Base-by-base conservation (phyloP, 1,140 invertebrate genomes). In the Cydia pomonella region DNA sequence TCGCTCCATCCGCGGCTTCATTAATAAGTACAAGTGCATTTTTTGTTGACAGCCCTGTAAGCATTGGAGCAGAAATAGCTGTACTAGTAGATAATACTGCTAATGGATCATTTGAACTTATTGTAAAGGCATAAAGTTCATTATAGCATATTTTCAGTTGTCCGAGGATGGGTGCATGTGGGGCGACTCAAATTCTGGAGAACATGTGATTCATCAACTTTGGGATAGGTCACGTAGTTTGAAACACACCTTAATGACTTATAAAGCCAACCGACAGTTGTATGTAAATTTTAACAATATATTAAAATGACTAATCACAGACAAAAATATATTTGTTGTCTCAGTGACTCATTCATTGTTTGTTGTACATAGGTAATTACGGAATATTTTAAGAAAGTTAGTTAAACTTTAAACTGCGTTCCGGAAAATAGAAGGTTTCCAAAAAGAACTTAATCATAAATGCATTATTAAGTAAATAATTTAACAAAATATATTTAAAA, bases 51-150 rank as follows among this genome's bases (percentile, higher is more conserved):
- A 69, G 16, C 64, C 64, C 64, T 69, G 9, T 29, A n/a, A 18
- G 25, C 63, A 66, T 29, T 41, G 33, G n/a, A 69, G 64, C 64
- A 41, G 64, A 69, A 69, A 69, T 69, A 69, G 64, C 63, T 23
- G 62, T 63, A 25, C 25, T 7, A 5, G 63, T 12, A 33, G 5
- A 18, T 13, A 16, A 18, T 13, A 16, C 25, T 16, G 9, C 12
- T 29, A n/a, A 13, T 66, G 13, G 27, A 18, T 23, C 1, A n/a
- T 59, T 23, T 7, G 47, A 10, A 1, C 53, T 59, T 59, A 59
- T 59, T 59, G 23, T n/a, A 23, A 59, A 23, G 21, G 16, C 9
- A 59, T 59, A 59, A 9, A 59, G 21, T 23, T 23, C 53, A 59
- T 18, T 23, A 23, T 23, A 59, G 2, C 6, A 23, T 23, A 23